Conservation (phyloP, 2,888 invertebrate species). For the Drosophila antonietae region DNA sequence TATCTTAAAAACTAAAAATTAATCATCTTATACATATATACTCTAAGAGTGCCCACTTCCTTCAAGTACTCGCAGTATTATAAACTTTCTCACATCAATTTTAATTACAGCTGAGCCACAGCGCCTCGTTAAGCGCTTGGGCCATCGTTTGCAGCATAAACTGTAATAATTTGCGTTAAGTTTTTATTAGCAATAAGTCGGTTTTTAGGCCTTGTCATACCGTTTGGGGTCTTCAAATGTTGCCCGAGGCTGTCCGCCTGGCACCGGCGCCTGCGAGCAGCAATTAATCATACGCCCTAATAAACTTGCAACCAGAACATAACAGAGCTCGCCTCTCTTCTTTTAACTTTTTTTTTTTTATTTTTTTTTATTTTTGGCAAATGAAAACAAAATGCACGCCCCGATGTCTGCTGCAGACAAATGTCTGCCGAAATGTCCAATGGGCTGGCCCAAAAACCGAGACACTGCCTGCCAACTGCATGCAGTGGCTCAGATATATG, state of each 20-base stretch:
- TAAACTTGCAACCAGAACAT: conserved; percentile 67
- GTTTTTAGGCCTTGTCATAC: conserved; percentile 17
- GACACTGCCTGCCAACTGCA: conserved; percentile 62
- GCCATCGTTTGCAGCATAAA: conserved; percentile 55
- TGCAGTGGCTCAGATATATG: conserved; percentile 27
- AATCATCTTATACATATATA: background rate
- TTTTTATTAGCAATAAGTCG: conserved; percentile 49
- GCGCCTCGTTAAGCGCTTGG: conserved; percentile 20
- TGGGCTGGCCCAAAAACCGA: conserved; percentile 57
- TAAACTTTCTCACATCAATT: conserved; percentile 46
- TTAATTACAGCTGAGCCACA: conserved; percentile 52
- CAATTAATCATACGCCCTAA: conserved; percentile 76
- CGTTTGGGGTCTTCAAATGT: conserved; percentile 39
- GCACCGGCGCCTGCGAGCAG: conserved; percentile 58
- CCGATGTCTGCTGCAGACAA: conserved; percentile 73
- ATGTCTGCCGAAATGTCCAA: conserved; percentile 74
- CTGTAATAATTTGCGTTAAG: conserved; percentile 65
- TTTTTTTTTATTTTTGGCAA: conserved; percentile 52
- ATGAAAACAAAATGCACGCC: conserved; percentile 77
- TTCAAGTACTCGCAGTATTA: background rate
- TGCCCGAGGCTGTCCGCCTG: conserved; percentile 19
- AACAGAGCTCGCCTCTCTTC: conserved; percentile 34
- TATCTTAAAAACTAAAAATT: background rate
- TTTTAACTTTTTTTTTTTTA: conserved; percentile 19
- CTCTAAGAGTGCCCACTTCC: background rate